Base-by-base conservation (phyloP, 2,797 vertebrate genomes). In the Leuciscus waleckii region DNA sequence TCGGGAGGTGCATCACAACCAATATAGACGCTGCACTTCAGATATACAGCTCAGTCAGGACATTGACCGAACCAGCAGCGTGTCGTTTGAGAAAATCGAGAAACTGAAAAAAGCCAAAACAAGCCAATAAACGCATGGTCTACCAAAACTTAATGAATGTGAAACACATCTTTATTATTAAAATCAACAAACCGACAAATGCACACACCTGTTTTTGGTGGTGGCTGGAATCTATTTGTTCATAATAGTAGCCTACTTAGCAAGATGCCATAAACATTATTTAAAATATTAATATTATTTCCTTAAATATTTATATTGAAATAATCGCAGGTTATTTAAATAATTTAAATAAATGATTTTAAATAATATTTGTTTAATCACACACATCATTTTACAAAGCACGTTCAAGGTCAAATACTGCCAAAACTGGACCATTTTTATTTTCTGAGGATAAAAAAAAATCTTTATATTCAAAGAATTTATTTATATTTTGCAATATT, bases 11-110 rank as follows among this genome's bases (percentile, higher is more conserved):
- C 70, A 83, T 75, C 43, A 51, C 32, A 29, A 21, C 41, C 43
- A 51, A 75, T 83, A 65, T 14, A 83, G 43, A 76, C 19, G 0
- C 5, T 75, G 43, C 70, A 65, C 41, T 65, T 51, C 32, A 67
- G 29, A 65, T 75, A 37, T 65, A 51, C 29, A 83, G 14, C 81
- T 83, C 71, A 51, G 70, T 32, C 32, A 37, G 71, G 58, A 76
- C 5, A 51, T 10, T 76, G 70, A 75, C 56, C 29, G 0, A 49
- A 54, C 32, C 32, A 51, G 16, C 68, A 73, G 71, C 29, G 3
- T 37, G 58, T 51, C 71, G 9, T 67, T 16, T 9, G 21, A 0
- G 26, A 63, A 63, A 29, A 51, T 76, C 21, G 41, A 61, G 54
- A 78, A 78, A 32, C 56, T 21, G 39, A 23, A 11, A 21, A 73